Conservation (phyloP, 2,797 vertebrate genomes). For the Aeoliscus strigatus region DNA sequence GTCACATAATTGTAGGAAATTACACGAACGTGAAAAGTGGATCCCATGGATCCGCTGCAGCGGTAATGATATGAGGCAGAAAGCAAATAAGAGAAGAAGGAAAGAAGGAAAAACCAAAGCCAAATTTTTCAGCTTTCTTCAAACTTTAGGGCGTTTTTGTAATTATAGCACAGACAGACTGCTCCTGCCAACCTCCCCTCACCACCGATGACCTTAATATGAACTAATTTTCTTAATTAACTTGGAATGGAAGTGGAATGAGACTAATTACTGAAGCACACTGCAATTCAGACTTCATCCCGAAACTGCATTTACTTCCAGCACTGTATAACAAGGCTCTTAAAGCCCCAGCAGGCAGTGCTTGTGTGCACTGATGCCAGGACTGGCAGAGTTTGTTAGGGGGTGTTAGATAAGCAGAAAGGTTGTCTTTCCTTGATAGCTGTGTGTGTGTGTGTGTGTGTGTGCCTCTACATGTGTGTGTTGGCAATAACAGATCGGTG, state of each 20-base stretch:
- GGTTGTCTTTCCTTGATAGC: conserved; percentile 12
- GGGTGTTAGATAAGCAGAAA: conserved; percentile 32
- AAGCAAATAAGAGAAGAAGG: too few relatives aligned
- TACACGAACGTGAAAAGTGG: too few relatives aligned
- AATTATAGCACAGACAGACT: conserved; percentile 29
- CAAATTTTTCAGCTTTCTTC: too few relatives aligned
- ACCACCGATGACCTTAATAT: conserved; percentile 27
- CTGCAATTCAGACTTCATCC: conserved; percentile 22
- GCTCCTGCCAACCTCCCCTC: conserved; percentile 5
- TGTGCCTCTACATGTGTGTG: neutral
- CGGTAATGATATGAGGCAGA: too few relatives aligned
- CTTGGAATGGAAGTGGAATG: conserved; percentile 19
- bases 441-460: conserved; percentile 7
- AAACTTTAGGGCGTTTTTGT: too few relatives aligned
- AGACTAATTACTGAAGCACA: conserved; percentile 41
- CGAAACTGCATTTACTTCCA: conserved; percentile 22
- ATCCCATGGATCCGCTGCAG: too few relatives aligned
- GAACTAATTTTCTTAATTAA: conserved; percentile 47
- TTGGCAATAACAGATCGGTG: conserved; percentile 16
- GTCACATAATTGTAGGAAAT: too few relatives aligned
- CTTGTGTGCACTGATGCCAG: conserved; percentile 23
- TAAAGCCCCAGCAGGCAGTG: conserved; percentile 8
- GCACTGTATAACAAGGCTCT: conserved; percentile 11
- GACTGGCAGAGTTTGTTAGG: conserved; percentile 24
- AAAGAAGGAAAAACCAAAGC: too few relatives aligned